phyloP scores from a whole-genome alignment of 2,888 invertebrate genomes.

The Troilus luridus region DNA sequence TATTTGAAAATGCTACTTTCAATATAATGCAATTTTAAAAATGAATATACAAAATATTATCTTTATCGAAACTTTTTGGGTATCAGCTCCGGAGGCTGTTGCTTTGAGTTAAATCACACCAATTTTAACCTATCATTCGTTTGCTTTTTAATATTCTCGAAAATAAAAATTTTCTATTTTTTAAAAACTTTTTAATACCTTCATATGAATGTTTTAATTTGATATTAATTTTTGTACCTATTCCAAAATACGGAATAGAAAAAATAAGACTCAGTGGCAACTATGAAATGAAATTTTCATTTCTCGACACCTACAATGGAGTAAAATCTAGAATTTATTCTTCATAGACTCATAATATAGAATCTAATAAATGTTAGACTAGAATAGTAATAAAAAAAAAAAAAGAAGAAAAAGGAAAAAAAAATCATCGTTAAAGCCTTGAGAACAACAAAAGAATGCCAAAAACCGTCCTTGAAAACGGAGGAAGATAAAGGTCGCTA shows the following conservation, averaged over 20 bases:
- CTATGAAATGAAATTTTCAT: neutral
- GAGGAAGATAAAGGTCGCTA: constrained; percentile 33
- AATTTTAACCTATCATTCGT: too few relatives aligned
- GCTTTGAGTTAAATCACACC: too few relatives aligned
- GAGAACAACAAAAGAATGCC: constrained; percentile 39
- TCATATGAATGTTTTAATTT: too few relatives aligned
- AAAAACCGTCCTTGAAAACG: constrained; percentile 32
- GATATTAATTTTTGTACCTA: too few relatives aligned
- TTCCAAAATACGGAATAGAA: too few relatives aligned
- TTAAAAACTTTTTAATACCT: too few relatives aligned
- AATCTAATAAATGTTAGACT: constrained; percentile 3
- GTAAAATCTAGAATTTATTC: neutral
- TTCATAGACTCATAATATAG: neutral
- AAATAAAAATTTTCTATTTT: too few relatives aligned
- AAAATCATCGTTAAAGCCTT: constrained; percentile 4
- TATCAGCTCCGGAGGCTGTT: too few relatives aligned
- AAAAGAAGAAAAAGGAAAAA: neutral
- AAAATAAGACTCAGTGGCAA: too few relatives aligned
- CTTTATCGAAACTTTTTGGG: neutral
- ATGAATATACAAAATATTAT: neutral
- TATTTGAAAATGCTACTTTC: neutral
- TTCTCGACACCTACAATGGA: neutral
- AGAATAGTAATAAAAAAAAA: neutral
- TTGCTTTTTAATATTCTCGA: too few relatives aligned
- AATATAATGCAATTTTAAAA: neutral